Evolutionary conservation across 1,140 invertebrate genomes (phyloP).

Genomic region (Ericerus pela): DNA sequence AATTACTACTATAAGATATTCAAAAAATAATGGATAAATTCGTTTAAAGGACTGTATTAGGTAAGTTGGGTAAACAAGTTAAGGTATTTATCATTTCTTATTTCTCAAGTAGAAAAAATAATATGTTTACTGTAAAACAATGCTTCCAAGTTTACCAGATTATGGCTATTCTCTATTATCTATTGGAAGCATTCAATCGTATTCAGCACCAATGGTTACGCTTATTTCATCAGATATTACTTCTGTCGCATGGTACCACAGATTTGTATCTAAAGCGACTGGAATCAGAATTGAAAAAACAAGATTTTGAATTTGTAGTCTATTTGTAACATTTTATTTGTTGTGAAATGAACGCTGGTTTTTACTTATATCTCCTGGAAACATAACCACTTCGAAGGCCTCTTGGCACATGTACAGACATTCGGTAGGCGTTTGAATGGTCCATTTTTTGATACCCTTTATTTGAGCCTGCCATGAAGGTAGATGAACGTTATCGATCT

Average conservation of each 20-base stretch:
- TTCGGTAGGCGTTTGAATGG: constrained; percentile 71
- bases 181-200: no score
- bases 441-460: constrained; percentile 69
- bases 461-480: constrained; percentile 93
- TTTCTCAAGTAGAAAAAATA: no score
- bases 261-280: constrained; percentile 85
- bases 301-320: background rate
- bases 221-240: constrained; percentile 76
- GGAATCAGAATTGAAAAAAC: constrained; percentile 25
- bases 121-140: no score
- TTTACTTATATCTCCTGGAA: constrained; percentile 81
- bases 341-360: constrained; percentile 20
- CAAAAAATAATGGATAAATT: no score
- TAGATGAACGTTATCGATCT: constrained; percentile 81
- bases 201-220: constrained; percentile 90
- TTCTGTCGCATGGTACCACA: constrained; percentile 84
- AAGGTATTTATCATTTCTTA: no score
- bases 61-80: no score
- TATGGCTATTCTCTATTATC: no score
- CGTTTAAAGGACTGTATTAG: no score
- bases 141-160: no score
- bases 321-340: background rate
- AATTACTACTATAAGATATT: no score
- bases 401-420: constrained; percentile 57
- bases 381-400: constrained; percentile 50